These are phyloP conservation scores for Pogonocichla stellata DNA, from an alignment of 2,113 vertebrate genomes.

Conservation along the genomic window DNA sequence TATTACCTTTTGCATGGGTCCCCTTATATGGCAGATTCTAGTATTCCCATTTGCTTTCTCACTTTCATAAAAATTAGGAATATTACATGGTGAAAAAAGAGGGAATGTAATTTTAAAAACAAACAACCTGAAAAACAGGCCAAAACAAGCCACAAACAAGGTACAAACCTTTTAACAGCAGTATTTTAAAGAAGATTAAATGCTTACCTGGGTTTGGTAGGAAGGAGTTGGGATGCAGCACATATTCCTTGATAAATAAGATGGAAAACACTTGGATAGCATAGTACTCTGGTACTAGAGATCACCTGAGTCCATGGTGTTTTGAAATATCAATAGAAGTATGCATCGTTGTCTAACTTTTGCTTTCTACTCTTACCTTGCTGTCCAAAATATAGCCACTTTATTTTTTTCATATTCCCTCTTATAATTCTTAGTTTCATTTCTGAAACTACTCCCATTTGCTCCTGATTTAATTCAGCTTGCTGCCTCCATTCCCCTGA, in stretches of 20 bases:
- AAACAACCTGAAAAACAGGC: background rate
- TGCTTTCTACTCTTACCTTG: background rate
- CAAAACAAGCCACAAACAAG: background rate
- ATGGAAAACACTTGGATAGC: background rate
- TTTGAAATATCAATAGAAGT: background rate
- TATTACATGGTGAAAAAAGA: background rate
- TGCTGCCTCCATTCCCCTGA: background rate
- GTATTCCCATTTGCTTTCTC: background rate
- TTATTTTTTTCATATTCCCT: background rate
- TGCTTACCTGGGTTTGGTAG: background rate
- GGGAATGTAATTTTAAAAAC: background rate
- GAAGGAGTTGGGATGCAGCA: background rate
- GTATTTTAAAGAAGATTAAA: background rate
- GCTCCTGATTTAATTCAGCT: background rate
- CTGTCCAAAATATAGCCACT: background rate
- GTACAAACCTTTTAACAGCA: background rate
- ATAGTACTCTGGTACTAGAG: background rate
- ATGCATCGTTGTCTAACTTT: background rate
- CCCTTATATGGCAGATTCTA: background rate
- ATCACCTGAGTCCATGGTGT: background rate
- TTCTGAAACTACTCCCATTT: background rate
- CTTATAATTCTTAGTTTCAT: background rate
- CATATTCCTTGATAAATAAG: background rate
- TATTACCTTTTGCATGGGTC: background rate
- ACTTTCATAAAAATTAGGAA: background rate